These are phyloP conservation scores for Lasioglossum pauxillum DNA, from an alignment of 2,888 invertebrate species.

Conservation along the genomic window DNA sequence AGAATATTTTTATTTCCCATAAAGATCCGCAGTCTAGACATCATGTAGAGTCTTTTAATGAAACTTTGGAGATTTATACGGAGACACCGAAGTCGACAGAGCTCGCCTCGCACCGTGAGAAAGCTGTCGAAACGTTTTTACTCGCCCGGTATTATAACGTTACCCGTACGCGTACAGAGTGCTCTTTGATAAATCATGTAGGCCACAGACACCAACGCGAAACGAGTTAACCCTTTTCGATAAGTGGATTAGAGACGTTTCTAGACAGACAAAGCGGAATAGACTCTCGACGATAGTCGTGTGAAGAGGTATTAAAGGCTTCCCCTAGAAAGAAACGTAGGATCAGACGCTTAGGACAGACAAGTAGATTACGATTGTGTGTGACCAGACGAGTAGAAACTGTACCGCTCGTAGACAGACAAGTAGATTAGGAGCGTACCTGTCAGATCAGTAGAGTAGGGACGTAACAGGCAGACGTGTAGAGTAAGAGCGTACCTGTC, in stretches of 20 bases:
- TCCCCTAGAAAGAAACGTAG: background rate
- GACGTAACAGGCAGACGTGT: background rate
- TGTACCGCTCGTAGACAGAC: background rate
- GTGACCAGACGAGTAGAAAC: background rate
- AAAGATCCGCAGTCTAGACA: too few relatives aligned
- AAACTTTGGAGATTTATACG: constrained; percentile 10
- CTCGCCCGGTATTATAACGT: background rate
- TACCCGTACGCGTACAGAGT: background rate
- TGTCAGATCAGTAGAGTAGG: background rate
- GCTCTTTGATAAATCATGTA: background rate
- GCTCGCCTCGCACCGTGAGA: background rate
- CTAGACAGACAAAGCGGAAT: background rate
- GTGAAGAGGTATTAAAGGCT: background rate
- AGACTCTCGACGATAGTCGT: background rate
- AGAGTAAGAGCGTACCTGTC: background rate
- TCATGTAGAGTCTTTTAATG: constrained; percentile 1
- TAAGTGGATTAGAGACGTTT: background rate
- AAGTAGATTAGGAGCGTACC: background rate
- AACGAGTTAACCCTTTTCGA: background rate
- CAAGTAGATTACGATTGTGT: constrained; percentile 5
- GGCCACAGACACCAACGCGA: background rate
- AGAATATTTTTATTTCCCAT: too few relatives aligned
- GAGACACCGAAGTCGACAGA: background rate
- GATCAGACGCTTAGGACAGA: constrained; percentile 3
- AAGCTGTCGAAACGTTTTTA: background rate